phyloP scores from a whole-genome alignment of 2,888 invertebrate species.

The Leucozona laternaria region DNA sequence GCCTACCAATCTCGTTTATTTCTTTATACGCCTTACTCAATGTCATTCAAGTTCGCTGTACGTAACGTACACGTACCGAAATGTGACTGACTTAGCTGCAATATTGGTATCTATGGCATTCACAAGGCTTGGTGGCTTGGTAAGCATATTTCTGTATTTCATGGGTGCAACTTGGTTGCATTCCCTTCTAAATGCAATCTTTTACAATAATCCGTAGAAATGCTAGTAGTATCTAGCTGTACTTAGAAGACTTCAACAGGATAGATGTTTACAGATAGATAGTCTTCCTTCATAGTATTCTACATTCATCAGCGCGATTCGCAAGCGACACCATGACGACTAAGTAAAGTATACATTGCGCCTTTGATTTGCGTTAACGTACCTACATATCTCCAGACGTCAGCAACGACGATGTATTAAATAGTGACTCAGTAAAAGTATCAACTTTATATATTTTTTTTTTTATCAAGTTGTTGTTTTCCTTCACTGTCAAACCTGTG shows the following conservation, averaged over 20 bases:
- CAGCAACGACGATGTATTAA: not conserved
- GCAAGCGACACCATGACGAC: slow-evolving; percentile 36
- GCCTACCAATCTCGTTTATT: slow-evolving; percentile 56
- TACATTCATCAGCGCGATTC: slow-evolving; percentile 51
- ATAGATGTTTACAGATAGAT: not conserved
- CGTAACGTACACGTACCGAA: slow-evolving; percentile 19
- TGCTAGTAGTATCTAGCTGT: slow-evolving; percentile 28
- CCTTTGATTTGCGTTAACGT: not conserved
- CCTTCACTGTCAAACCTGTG: slow-evolving; percentile 54
- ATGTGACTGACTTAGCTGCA: slow-evolving; percentile 34
- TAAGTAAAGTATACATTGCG: not conserved
- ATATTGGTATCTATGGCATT: slow-evolving; percentile 17
- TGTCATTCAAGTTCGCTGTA: slow-evolving; percentile 66
- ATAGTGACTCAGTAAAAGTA: slow-evolving; percentile 47
- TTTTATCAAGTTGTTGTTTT: slow-evolving; percentile 62
- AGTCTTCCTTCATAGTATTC: slow-evolving; percentile 32
- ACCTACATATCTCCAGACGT: not conserved
- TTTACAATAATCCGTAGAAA: not conserved
- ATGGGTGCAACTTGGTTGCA: slow-evolving; percentile 51
- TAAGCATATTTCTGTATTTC: slow-evolving; percentile 1
- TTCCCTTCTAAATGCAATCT: slow-evolving; percentile 46
- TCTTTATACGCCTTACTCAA: slow-evolving; percentile 54
- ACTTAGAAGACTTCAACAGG: not conserved
- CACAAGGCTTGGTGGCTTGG: not conserved
- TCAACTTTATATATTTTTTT: slow-evolving; percentile 2